Percentiles rank a stretch among this genome's conserved stretches.
Conservation (phyloP, 2,888 invertebrate species). For the Amiota minor region DNA sequence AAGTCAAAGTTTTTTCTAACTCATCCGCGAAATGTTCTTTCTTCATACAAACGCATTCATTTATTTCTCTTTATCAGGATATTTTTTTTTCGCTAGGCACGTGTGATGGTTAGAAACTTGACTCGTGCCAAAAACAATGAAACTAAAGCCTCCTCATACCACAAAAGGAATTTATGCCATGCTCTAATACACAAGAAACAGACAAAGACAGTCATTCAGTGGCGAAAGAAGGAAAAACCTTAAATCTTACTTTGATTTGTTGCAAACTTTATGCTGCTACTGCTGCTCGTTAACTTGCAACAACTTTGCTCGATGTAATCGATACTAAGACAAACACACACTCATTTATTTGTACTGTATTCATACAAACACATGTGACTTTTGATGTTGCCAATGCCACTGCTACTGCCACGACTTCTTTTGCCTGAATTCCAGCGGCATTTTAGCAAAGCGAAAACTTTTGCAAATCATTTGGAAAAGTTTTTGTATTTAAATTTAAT, state of each 20-base stretch:
- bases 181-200: no score
- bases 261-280: slow-evolving; percentile 23
- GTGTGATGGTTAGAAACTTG: no score
- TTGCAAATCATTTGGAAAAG: slow-evolving; percentile 22
- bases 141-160: no score
- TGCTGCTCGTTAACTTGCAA: slow-evolving; percentile 20
- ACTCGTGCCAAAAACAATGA: no score
- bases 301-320: slow-evolving; percentile 10
- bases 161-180: no score
- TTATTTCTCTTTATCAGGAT: no score
- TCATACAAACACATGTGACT: background rate
- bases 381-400: background rate
- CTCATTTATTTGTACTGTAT: background rate
- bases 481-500: slow-evolving; percentile 28
- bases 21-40: no score
- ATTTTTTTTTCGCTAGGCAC: no score
- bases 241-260: slow-evolving; percentile 34
- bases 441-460: slow-evolving; percentile 5
- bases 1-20: no score
- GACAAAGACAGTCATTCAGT: no score
- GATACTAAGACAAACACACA: background rate
- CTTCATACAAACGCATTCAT: no score
- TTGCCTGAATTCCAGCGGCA: background rate
- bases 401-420: background rate
- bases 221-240: slow-evolving; percentile 16